Base-by-base conservation (phyloP, 2,888 invertebrate species). In the Thysanoteuthis rhombus region DNA sequence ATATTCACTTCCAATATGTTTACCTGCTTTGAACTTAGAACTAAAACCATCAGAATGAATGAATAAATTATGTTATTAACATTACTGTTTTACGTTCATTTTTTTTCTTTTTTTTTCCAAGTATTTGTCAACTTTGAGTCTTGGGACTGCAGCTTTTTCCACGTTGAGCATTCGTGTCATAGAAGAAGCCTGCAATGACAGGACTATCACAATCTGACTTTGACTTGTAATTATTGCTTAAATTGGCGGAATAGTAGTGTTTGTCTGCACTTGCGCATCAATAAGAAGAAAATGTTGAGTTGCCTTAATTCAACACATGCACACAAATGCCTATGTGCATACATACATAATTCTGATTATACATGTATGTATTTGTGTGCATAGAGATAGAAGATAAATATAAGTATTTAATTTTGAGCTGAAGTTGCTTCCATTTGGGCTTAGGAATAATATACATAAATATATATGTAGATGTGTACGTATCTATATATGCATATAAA, bases 151-250 rank as follows among this genome's bases (percentile, higher is more conserved):
- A 75, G 75, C 75, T 75, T 75, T 75, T 36, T 36, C 75, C 75
- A n/a, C 36, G n/a, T 75, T 75, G 75, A n/a, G n/a, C n/a, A 75
- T 75, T 75, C 4, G 75, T 75, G n/a, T 75, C 36, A 75, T 36
- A n/a, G 75, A 75, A 75, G n/a, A 75, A 75, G 75, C 75, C 75
- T 75, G n/a, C 75, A 75, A 75, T 75, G 75, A 75, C 75, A 75
- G n/a, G n/a, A 75, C 52, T 22, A 52, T 52, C 52, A 52, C 52
- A 52, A 52, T 52, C 52, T 52, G 52, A 52, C 75, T 36, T 75
- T 75, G 75, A 75, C 75, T 75, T 75, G 75, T 75, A 75, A 75
- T 75, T 75, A 75, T 75, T 75, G 75, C 75, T 75, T 75, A 75
- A 75, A 75, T 36, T 36, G n/a, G 75, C 75, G 75, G 75, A 75